A percentile compares a stretch with the other conserved stretches of the same genome.
phyloP scores from a whole-genome alignment of 30 jellyfish, hydroid and myxozoan species.

The Aurelia coerulea region DNA sequence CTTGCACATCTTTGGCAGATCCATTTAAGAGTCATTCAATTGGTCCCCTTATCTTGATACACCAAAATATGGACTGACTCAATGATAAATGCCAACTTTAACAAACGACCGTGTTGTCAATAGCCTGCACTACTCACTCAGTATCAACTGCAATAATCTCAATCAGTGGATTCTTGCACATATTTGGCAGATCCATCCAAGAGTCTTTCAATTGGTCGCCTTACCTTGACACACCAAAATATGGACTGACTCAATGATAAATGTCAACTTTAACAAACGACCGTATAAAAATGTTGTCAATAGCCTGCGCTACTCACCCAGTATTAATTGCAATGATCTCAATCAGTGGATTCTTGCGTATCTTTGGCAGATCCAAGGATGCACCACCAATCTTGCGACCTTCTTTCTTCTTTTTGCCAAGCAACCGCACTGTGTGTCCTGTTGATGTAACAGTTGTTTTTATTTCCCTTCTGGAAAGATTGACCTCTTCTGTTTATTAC shows the following conservation, averaged over 20 bases:
- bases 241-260: too few species aligned
- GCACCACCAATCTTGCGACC: slow-evolving; percentile 94
- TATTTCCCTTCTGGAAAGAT: too few species aligned
- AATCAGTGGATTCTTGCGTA: slow-evolving; percentile 83
- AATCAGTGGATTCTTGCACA: slow-evolving; percentile 83
- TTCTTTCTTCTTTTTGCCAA: slow-evolving; percentile 81
- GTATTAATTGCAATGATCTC: slow-evolving; percentile 95
- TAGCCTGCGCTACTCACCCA: slow-evolving; percentile 54
- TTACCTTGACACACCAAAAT: too few species aligned
- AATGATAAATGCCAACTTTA: too few species aligned
- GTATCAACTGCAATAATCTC: slow-evolving; percentile 94
- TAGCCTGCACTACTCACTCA: slow-evolving; percentile 53
- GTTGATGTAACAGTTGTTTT: neutral
- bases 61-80: too few species aligned
- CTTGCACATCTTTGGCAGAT: too few species aligned
- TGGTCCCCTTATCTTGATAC: too few species aligned
- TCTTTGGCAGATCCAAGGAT: slow-evolving; percentile 79
- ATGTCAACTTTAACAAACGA: too few species aligned
- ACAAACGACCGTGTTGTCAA: neutral
- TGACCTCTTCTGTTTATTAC: too few species aligned
- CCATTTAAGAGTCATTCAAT: too few species aligned
- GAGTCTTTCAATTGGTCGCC: too few species aligned
- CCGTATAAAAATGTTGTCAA: neutral
- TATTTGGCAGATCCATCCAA: slow-evolving; percentile 74
- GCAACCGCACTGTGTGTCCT: slow-evolving; percentile 95